Evolutionary conservation across 2,888 invertebrate species (phyloP), one percentile per base, ranked within the genome.

Genomic region (Ormia ochracea): DNA sequence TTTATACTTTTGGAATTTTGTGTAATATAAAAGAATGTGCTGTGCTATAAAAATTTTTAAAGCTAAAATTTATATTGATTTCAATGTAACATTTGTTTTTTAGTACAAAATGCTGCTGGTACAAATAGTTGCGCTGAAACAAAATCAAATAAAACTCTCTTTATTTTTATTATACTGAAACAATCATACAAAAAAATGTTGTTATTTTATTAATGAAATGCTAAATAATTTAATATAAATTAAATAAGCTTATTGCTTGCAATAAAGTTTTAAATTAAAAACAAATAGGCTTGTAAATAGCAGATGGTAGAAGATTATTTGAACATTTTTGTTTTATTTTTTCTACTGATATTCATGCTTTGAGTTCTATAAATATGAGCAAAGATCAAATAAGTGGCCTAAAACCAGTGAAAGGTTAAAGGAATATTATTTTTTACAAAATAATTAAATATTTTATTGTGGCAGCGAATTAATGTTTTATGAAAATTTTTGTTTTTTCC

Each of bases 1-100:
- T n/a, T n/a, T n/a, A n/a, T n/a, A n/a, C n/a, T n/a, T n/a, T 52
- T 54, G 59, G 41, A 75, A 54, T 68, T 61, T 59, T 38, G 52
- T 38, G 17, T 17, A 23, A 43, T 26, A 17, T 12, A 10, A 21
- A 17, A 33, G 38, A 36, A 58, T 43, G 12, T 48, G n/a, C n/a
- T n/a, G n/a, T n/a, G n/a, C n/a, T 10, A 31, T 6, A 33, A 6
- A 31, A 50, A 36, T 48, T 43, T 19, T 48, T 17, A 31, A n/a
- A 43, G 43, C 23, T 56, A n/a, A 54, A 68, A 54, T 68, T 54
- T 56, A 43, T 56, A 68, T 68, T 68, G n/a, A 43, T 54, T 65
- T 66, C 26, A 65, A 38, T 38, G 50, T 7, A 52, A 50, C 4
- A 43, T 31, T 43, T 41, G 10, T 19, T 14, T 19, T 54, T 41